Base-by-base conservation (phyloP, 2,888 invertebrate species). In the Rhamnusium bicolor region DNA sequence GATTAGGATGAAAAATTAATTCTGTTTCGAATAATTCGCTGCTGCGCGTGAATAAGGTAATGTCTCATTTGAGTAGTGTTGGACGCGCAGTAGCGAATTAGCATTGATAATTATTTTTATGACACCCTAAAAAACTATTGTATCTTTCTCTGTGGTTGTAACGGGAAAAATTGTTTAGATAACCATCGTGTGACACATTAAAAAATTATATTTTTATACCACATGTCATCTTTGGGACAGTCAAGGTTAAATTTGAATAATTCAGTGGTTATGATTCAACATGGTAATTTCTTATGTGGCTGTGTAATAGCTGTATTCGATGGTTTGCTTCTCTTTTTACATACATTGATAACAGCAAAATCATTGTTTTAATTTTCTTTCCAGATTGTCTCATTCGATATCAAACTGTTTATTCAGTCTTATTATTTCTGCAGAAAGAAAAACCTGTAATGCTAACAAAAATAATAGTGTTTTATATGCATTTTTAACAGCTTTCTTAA, bases 191-290 rank as follows among this genome's bases (percentile, higher is more conserved):
- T 19, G 51, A 51, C 18, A 51, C 18, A 16, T 19, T 7, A 51
- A 51, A 18, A 29, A 60, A 18, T 18, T 40, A 12, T 18, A 60
- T 32, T 60, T 29, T 27, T 56, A 29, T 10, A 60, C 32, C 58
- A 60, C 58, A 60, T 51, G 51, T 60, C 29, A 60, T 60, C 16
- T 60, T 40, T 60, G 58, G 58, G 58, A 60, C 18, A 40, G 58
- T 60, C 58, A 60, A 60, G 58, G 58, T 16, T 18, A 10, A 12
- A 16, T 7, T 10, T 10, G 32, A 18, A 32, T 60, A 60, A 10
- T 32, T 32, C 58, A 32, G 19, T n/a, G n/a, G n/a, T 51, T 60
- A 60, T 60, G 29, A 60, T 14, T 60, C 29, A 32, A 16, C 19
- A 16, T 32, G 58, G 32, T 60, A 18, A 60, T 32, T 60, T 56